A percentile compares a stretch with the other conserved stretches of the same genome.
phyloP scores from a whole-genome alignment of 2,113 vertebrate genomes.

The Protobothrops mucrosquamatus region DNA sequence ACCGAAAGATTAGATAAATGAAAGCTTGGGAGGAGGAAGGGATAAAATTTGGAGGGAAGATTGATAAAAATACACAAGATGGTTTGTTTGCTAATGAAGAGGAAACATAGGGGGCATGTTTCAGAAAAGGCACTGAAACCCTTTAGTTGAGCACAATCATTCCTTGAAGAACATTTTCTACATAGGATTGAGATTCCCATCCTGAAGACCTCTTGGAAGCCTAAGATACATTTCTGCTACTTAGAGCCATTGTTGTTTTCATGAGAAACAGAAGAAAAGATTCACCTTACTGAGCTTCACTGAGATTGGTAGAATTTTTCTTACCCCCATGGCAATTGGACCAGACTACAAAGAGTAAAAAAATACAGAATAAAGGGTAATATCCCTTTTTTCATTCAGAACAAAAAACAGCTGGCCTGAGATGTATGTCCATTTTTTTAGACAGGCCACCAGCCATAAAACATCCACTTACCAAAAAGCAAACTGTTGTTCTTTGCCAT shows the following conservation, averaged over 20 bases:
- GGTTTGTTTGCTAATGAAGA: not conserved
- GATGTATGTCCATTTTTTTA: not conserved
- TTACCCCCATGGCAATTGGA: not conserved
- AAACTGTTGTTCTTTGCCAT: not conserved
- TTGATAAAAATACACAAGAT: not conserved
- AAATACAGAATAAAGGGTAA: not conserved
- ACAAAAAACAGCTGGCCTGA: not conserved
- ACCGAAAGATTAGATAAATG: not conserved
- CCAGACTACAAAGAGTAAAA: not conserved
- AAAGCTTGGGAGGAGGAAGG: not conserved
- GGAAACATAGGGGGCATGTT: not conserved
- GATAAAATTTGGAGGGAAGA: not conserved
- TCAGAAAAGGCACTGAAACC: not conserved
- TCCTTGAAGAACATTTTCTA: not conserved
- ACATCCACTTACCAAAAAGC: not conserved
- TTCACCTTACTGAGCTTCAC: too few species aligned
- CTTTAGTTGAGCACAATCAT: not conserved
- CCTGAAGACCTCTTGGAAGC: too few species aligned
- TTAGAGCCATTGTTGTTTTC: too few species aligned
- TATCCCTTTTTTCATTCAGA: not conserved
- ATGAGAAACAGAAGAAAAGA: too few species aligned
- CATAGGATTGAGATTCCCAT: too few species aligned
- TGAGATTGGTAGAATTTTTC: too few species aligned
- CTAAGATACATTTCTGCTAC: too few species aligned
- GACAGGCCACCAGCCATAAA: not conserved